Evolutionary conservation across 2,797 vertebrate genomes (phyloP).

Genomic region (Xiphophorus birchmanni): DNA sequence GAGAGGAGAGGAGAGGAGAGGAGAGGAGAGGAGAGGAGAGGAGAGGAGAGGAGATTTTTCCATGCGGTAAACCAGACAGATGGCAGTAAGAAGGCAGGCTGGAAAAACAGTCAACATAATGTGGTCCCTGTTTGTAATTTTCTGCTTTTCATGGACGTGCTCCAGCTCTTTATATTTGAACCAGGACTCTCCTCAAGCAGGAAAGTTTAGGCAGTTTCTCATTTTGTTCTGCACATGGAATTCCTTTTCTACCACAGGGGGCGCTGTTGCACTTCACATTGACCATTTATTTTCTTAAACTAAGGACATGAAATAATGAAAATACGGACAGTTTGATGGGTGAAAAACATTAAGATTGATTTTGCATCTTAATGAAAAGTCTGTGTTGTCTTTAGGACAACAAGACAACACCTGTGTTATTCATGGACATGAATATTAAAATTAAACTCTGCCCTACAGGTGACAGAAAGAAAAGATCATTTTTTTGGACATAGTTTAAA

Average conservation of each 20-base stretch:
- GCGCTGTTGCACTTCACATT: slow-evolving; percentile 41
- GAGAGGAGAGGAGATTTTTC: slow-evolving; percentile 13
- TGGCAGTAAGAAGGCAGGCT: slow-evolving; percentile 37
- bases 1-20: too few species aligned
- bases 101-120: slow-evolving; percentile 38
- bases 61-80: slow-evolving; percentile 48
- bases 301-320: neutral
- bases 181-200: neutral
- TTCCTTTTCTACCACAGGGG: slow-evolving; percentile 58
- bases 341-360: neutral
- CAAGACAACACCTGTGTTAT: too few species aligned
- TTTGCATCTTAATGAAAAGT: neutral
- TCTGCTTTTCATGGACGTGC: slow-evolving; percentile 8
- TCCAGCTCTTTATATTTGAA: slow-evolving; percentile 16
- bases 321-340: neutral
- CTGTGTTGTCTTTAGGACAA: neutral
- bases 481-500: neutral
- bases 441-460: neutral
- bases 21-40: neutral
- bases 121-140: slow-evolving; percentile 44
- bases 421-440: neutral
- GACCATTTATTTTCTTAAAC: neutral
- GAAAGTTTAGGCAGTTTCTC: slow-evolving; percentile 8
- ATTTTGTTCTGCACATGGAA: slow-evolving; percentile 11
- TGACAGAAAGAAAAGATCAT: neutral